Conservation (phyloP, 2,888 invertebrate species). For the Euplexia lucipara region DNA sequence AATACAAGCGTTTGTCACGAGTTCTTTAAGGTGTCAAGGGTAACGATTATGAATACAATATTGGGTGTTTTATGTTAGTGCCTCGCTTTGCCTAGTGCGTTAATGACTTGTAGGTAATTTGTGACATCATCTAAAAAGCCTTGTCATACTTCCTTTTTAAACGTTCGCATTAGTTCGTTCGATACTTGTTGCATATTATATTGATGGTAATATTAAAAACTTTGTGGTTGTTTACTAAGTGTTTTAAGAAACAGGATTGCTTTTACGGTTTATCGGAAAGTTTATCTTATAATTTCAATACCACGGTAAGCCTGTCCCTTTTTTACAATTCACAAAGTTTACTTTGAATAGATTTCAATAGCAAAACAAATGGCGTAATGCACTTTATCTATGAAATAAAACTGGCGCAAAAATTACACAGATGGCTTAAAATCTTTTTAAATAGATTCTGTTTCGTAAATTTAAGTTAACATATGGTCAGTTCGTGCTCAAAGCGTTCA, state of each 20-base stretch:
- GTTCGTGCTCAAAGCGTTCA: constrained; percentile 55
- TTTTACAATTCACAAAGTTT: too few species aligned
- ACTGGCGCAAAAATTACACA: not conserved
- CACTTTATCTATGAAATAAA: not conserved
- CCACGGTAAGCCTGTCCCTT: too few species aligned
- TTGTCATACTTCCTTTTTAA: constrained; percentile 59
- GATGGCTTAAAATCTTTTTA: not conserved
- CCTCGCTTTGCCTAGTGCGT: constrained; percentile 63
- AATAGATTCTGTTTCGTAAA: not conserved
- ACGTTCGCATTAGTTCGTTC: constrained; percentile 13
- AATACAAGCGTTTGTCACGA: constrained; percentile 65
- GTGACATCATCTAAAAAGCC: constrained; percentile 63
- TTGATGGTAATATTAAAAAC: constrained; percentile 3
- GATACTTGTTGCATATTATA: constrained; percentile 13
- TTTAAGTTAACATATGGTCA: constrained; percentile 16
- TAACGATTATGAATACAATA: constrained; percentile 68
- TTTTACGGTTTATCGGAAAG: not conserved
- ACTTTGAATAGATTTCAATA: not conserved
- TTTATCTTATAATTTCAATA: not conserved
- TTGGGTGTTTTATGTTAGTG: constrained; percentile 64
- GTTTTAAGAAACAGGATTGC: not conserved
- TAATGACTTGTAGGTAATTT: constrained; percentile 62
- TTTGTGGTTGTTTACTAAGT: not conserved
- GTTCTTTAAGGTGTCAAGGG: constrained; percentile 74
- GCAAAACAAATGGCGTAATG: not conserved